Percentiles rank a stretch among this genome's conserved stretches.
Evolutionary conservation across 2,797 vertebrate species (phyloP).

Genomic region (Vultur gryphus): DNA sequence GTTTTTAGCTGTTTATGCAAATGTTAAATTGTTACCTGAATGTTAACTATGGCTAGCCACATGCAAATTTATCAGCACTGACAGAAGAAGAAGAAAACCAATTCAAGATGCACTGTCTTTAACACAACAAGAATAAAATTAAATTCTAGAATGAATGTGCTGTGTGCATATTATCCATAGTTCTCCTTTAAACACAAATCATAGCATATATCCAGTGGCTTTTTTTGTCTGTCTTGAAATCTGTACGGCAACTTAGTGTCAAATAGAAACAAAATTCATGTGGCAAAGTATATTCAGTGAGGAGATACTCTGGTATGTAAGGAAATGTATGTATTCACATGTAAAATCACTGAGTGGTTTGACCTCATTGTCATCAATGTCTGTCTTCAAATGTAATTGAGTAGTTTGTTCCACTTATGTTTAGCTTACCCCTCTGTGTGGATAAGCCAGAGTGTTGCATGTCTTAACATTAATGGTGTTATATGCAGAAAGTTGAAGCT

Average conservation of each 20-base stretch:
- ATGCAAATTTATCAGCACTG: neutral
- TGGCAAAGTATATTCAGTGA: neutral
- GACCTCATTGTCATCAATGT: constrained; percentile 27
- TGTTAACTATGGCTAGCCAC: neutral
- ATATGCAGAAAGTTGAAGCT: neutral
- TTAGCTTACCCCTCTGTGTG: neutral
- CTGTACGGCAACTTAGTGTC: neutral
- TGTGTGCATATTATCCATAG: neutral
- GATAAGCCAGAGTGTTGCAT: neutral
- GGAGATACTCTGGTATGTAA: neutral
- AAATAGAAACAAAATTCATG: neutral
- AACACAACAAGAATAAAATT: neutral
- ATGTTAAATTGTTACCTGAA: neutral
- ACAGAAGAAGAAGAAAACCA: neutral
- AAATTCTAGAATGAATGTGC: neutral
- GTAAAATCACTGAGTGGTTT: neutral
- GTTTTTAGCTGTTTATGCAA: neutral
- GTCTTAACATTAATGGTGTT: neutral
- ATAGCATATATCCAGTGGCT: neutral
- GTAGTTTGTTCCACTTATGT: neutral
- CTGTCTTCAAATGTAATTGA: neutral
- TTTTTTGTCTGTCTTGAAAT: neutral
- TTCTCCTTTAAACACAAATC: neutral
- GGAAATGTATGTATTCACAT: neutral
- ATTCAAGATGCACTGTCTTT: neutral